Percentiles rank a stretch among this genome's conserved stretches.
Conservation (phyloP, 1,140 invertebrate genomes). For the Amphibalanus amphitrite region DNA sequence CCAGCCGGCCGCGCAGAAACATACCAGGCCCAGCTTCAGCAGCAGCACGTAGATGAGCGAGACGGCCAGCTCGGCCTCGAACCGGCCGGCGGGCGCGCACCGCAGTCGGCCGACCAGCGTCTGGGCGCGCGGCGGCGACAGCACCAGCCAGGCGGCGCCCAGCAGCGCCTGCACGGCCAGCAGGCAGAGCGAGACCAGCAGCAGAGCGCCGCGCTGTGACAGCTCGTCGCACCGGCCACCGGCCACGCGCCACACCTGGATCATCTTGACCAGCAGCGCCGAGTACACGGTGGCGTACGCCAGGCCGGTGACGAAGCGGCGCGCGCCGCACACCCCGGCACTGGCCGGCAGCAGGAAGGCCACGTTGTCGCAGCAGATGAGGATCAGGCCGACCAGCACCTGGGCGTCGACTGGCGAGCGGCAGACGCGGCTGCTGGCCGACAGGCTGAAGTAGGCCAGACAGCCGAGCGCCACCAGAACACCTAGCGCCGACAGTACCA, state of each 20-base stretch:
- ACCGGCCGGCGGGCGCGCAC: slow-evolving; percentile 24
- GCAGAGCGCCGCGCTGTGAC: slow-evolving; percentile 26
- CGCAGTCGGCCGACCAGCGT: slow-evolving; percentile 16
- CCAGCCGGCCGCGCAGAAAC: slow-evolving; percentile 29
- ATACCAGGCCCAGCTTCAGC: slow-evolving; percentile 26
- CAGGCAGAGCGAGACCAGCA: slow-evolving; percentile 26
- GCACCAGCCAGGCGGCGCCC: slow-evolving; percentile 30
- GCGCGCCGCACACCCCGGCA: slow-evolving; percentile 27
- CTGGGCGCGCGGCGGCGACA: slow-evolving; percentile 24
- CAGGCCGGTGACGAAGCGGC: slow-evolving; percentile 29
- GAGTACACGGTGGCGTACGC: slow-evolving; percentile 30
- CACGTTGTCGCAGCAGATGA: slow-evolving; percentile 30
- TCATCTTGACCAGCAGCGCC: slow-evolving; percentile 31
- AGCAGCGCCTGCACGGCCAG: slow-evolving; percentile 30
- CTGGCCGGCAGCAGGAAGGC: slow-evolving; percentile 31
- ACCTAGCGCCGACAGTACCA: slow-evolving; percentile 18
- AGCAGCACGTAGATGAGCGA: slow-evolving; percentile 33
- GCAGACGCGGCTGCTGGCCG: slow-evolving; percentile 28
- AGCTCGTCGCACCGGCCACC: slow-evolving; percentile 11
- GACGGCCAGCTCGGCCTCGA: slow-evolving; percentile 30
- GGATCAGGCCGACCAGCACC: slow-evolving; percentile 29
- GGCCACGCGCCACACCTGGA: slow-evolving; percentile 26
- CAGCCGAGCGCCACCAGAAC: slow-evolving; percentile 26
- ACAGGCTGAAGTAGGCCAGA: slow-evolving; percentile 31
- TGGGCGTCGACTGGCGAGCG: slow-evolving; percentile 32